A percentile compares a stretch with the other conserved stretches of the same genome.
Evolutionary conservation across 2,113 vertebrate species (phyloP).

Genomic region (Monarcha castaneiventris): DNA sequence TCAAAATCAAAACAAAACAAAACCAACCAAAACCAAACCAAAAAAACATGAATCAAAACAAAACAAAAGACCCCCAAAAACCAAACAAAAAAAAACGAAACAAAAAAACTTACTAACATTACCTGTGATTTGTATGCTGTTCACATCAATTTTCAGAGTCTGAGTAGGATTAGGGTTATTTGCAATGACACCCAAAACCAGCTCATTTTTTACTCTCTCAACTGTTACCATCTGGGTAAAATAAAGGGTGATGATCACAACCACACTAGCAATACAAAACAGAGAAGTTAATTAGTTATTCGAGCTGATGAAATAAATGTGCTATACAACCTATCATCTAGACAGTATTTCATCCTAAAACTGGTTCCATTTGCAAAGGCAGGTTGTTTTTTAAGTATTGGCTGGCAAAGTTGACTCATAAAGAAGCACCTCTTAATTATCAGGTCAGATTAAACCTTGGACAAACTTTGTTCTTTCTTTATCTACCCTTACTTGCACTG

Average conservation of each 20-base stretch:
- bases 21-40: neutral
- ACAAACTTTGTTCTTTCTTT: neutral
- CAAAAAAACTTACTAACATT: neutral
- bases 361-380: neutral
- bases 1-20: neutral
- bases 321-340: neutral
- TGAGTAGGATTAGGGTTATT: slow-evolving; percentile 52
- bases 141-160: slow-evolving; percentile 68
- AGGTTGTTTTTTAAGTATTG: neutral
- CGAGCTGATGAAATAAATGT: neutral
- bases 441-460: neutral
- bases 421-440: neutral
- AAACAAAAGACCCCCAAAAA: neutral
- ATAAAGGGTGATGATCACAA: slow-evolving; percentile 66
- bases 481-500: neutral
- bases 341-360: neutral
- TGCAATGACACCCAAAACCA: slow-evolving; percentile 58
- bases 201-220: slow-evolving; percentile 62
- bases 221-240: slow-evolving; percentile 55
- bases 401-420: neutral
- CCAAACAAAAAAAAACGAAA: neutral
- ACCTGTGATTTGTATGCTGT: slow-evolving; percentile 76
- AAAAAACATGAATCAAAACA: neutral
- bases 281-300: neutral
- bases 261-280: slow-evolving; percentile 54